Base-by-base conservation (phyloP, 2,888 invertebrate genomes). In the Bombyx huttoni region DNA sequence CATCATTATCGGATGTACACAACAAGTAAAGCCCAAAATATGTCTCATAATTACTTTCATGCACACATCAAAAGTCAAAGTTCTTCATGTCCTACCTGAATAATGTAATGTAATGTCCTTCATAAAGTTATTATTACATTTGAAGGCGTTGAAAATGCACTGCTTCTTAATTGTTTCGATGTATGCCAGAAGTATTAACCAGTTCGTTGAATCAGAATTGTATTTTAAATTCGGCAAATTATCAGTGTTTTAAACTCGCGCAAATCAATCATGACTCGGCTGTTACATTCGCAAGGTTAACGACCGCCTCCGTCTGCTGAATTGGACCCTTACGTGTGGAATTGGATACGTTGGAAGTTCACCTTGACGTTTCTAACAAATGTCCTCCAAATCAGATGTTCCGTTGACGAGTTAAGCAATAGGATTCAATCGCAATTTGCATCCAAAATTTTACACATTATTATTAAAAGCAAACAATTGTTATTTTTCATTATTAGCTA, bases 231-330 rank as follows among this genome's bases (percentile, higher is more conserved):
- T 40, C 40, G 7, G 40, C 7, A 40, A 40, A 40, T 40, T 10
- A 12, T 12, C 40, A 40, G 40, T 12, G 0, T 40, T 40, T 40
- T 40, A 40, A 34, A 59, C 60, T 63, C 59, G 56, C 58, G 62
- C 61, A 61, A 62, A 64, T 67, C 63, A 66, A 66, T 70, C 67
- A 64, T 58, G 34, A 12, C 12, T 34, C 47, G 40, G 47, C 40
- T 56, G 58, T 59, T 58, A 61, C 49, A 54, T 53, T 54, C 53
- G 55, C 61, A 59, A 64, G 68, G 68, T 73, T 67, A 60, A 59
- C 59, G 68, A 66, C 70, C 58, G 54, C 59, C 61, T 56, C 56
- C 57, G 57, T 59, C 56, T 58, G 66, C 61, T 54, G 67, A 64
- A 55, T 59, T 55, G 59, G 61, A 63, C 63, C 70, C 65, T 68